phyloP scores from a whole-genome alignment of 30 jellyfish, hydroid and myxozoan genomes.

The Aurelia sp. region DNA sequence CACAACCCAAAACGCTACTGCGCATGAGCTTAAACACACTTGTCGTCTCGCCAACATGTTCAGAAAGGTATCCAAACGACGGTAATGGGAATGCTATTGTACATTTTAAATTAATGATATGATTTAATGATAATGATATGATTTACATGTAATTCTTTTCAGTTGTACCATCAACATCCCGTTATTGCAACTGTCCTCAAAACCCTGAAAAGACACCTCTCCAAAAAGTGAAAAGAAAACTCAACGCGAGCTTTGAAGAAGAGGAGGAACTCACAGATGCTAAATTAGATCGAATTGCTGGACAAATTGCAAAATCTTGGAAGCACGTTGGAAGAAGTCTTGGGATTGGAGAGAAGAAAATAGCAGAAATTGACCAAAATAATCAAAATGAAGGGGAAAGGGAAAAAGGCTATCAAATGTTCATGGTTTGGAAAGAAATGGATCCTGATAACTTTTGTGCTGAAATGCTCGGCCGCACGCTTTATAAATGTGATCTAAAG shows the following conservation, averaged over 20 bases:
- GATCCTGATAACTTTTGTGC: slow-evolving; percentile 81
- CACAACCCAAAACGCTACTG: too few species aligned
- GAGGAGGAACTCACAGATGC: slow-evolving; percentile 72
- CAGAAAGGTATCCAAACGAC: too few species aligned
- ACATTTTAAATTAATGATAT: too few species aligned
- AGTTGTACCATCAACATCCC: slow-evolving; percentile 14
- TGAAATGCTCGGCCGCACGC: slow-evolving; percentile 52
- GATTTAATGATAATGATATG: too few species aligned
- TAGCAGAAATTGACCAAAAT: slow-evolving; percentile 82
- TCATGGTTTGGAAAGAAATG: slow-evolving; percentile 87
- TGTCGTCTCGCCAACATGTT: too few species aligned
- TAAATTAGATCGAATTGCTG: slow-evolving; percentile 78
- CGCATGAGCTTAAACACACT: too few species aligned
- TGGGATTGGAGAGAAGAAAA: slow-evolving; percentile 54
- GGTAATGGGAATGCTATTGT: too few species aligned
- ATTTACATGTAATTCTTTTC: not conserved
- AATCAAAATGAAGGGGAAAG: slow-evolving; percentile 79
- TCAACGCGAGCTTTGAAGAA: slow-evolving; percentile 36
- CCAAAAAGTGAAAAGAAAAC: slow-evolving; percentile 69
- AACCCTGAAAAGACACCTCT: slow-evolving; percentile 70
- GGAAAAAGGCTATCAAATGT: slow-evolving; percentile 97
- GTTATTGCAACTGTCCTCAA: slow-evolving; percentile 61
- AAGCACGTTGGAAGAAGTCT: slow-evolving; percentile 83
- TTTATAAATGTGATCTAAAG: slow-evolving; percentile 69
- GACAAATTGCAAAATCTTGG: slow-evolving; percentile 80